Percentiles rank a stretch among this genome's conserved stretches.
These are phyloP conservation scores for Spinus olivaceus DNA, from an alignment of 2,797 vertebrate species.

Conservation along the genomic window DNA sequence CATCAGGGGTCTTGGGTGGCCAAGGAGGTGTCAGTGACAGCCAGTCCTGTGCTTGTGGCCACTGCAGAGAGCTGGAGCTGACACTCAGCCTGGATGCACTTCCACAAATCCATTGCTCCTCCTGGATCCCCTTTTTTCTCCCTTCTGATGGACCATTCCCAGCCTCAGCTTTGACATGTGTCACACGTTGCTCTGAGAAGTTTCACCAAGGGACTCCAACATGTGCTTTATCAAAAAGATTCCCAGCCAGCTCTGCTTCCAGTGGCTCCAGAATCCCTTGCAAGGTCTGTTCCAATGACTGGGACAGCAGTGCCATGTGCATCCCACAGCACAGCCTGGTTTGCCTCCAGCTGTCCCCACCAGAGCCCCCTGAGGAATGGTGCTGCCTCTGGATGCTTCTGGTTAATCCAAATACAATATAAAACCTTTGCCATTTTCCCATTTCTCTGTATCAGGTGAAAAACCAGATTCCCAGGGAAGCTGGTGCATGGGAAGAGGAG, in stretches of 20 bases:
- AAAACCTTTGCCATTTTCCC: rapidly evolving
- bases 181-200: not conserved
- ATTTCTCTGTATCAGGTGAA: not conserved
- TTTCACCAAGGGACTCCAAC: not conserved
- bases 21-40: not conserved
- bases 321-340: not conserved
- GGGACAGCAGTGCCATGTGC: not conserved
- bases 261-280: not conserved
- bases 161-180: not conserved
- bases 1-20: not conserved
- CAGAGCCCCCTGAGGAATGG: not conserved
- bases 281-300: not conserved
- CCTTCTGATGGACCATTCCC: not conserved
- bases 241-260: not conserved
- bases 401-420: not conserved
- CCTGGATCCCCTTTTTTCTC: not conserved
- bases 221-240: not conserved
- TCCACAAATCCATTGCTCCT: not conserved
- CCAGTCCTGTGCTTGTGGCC: not conserved
- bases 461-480: not conserved
- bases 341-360: not conserved
- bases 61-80: not conserved
- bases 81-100: rapidly evolving
- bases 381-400: not conserved
- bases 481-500: not conserved